Base-by-base conservation (phyloP, 2,888 invertebrate genomes). In the Cosmopolites sordidus region DNA sequence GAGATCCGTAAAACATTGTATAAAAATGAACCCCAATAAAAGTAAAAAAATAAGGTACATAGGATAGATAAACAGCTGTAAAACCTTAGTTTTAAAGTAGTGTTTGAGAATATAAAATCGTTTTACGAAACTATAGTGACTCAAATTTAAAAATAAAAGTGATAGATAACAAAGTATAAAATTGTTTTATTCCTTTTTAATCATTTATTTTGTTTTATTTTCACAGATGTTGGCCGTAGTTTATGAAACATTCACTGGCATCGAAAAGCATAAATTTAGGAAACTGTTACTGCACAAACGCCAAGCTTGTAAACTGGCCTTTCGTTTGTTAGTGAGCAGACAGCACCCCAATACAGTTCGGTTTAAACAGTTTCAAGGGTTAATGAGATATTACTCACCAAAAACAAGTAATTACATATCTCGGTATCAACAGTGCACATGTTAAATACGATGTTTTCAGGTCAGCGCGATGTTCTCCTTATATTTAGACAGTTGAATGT, bases 221-320 rank as follows among this genome's bases (percentile, higher is more conserved):
- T 70, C 69, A 1, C 70, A 89, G 86, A 87, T 92, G 85, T 77
- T 92, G 63, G 92, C 92, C 52, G 92, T 92, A 22, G 92, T 92
- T 2, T 92, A 92, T 73, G 92, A 92, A 74, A 87, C 90, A 1
- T 93, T 92, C 71, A 90, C 90, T 0, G 83, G 86, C 30, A 86
- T 89, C 43, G 92, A 92, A 73, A 86, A 89, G 40, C 87, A 87
- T 63, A 93, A 92, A 72, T 88, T 92, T 62, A 81, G 88, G 64
- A 89, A 91, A 66, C 68, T 93, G 40, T 77, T 90, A 57, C 76
- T 92, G 58, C 92, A 93, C 73, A 83, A 91, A 64, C 78, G 91
- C 12, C 82, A 84, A 66, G 92, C 91, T 0, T 88, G 90, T 67
- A 83, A 87, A 38, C 83, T 87, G 65, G 89, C 92, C 1, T 92